Conservation (phyloP, 2,797 vertebrate species). For the Gobio occitaniae region DNA sequence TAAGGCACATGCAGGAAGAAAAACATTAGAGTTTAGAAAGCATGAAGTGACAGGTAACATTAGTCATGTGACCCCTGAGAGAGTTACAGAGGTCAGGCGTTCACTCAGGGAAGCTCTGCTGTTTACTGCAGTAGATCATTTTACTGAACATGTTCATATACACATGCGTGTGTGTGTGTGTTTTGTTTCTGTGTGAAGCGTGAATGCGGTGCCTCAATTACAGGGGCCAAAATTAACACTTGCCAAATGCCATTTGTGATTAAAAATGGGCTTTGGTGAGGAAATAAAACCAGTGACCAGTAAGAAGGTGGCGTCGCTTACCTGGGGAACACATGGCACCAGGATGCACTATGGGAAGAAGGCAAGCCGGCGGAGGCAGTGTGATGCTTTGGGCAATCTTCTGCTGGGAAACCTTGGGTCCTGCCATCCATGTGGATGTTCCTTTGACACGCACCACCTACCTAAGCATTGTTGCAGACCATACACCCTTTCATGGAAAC, state of each 20-base stretch:
- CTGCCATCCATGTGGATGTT: too few relatives aligned
- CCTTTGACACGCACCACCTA: too few relatives aligned
- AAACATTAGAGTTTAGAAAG: neutral
- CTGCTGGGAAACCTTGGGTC: too few relatives aligned
- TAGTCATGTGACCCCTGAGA: conserved; percentile 32
- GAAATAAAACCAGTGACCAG: neutral
- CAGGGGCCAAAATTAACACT: neutral
- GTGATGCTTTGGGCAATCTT: too few relatives aligned
- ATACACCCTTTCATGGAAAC: too few relatives aligned
- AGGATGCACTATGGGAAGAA: too few relatives aligned
- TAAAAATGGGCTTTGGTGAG: neutral
- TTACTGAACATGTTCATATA: neutral
- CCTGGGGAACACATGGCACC: too few relatives aligned
- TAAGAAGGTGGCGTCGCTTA: too few relatives aligned
- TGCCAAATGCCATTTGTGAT: neutral
- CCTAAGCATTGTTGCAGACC: too few relatives aligned
- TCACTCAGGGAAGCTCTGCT: conserved; percentile 19
- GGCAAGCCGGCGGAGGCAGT: too few relatives aligned
- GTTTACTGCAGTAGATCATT: conserved; percentile 12
- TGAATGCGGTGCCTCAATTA: neutral
- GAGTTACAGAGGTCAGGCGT: neutral
- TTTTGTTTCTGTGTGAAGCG: neutral
- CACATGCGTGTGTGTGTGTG: neutral
- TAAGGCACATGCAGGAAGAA: neutral
- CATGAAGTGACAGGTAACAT: conserved; percentile 10